Base-by-base conservation (phyloP, 2,113 vertebrate genomes). In the Periophthalmodon schlosseri region DNA sequence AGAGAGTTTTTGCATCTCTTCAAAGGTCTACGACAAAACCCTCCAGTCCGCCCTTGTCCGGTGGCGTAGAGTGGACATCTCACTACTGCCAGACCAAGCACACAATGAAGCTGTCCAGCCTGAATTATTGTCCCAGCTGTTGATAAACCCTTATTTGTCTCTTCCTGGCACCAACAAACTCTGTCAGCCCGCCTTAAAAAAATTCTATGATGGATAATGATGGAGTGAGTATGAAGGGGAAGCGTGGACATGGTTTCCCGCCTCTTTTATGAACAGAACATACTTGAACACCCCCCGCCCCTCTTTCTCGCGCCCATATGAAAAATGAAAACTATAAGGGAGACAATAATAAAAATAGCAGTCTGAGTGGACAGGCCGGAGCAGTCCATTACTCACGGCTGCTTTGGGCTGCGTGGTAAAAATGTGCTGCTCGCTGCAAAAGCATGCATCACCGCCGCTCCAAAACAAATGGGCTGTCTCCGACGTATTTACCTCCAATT, bases 331-430 rank as follows among this genome's bases (percentile, higher is more conserved):
- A 91, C 90, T 92, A 90, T 92, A 89, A 93, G 89, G 88, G 79
- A 92, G 91, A 94, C 91, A 91, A 92, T 93, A 94, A 94, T 94
- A 94, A 94, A 93, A 94, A 94, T 93, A 94, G 92, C 91, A 91
- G 87, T 91, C 86, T 87, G 93, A 93, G 91, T 93, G 93, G 93
- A 93, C 93, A 91, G 92, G 90, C 89, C 83, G 50, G 78, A 90
- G 91, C 91, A 93, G 91, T 94, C 94, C 94, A 95, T 95, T 95
- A 94, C 92, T 93, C 88, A 92, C 86, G 60, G 87, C 82, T 91
- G 91, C 91, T 93, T 91, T 91, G 88, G 89, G 87, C 90, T 91
- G 91, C 93, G 90, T 92, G 90, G 91, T 94, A 95, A 94, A 93
- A 94, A 94, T 93, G 93, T 94, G 92, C 93, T 93, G 92, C 90